A percentile compares a stretch with the other conserved stretches of the same genome.
Evolutionary conservation across 2,888 invertebrate genomes (phyloP).

Genomic region (Stramonita haemastoma): DNA sequence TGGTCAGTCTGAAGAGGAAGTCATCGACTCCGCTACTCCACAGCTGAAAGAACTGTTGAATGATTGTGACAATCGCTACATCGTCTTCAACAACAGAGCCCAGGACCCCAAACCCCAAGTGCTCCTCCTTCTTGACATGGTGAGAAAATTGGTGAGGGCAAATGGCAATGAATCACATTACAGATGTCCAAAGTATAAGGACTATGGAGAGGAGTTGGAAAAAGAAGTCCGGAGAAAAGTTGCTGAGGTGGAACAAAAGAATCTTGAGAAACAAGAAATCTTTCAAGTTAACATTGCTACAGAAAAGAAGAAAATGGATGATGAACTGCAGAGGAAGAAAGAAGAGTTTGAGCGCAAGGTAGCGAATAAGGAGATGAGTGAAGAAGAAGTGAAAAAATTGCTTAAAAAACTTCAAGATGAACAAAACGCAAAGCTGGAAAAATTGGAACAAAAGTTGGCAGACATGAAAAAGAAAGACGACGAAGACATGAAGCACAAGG

Average conservation of each 20-base stretch:
- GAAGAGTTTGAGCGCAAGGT: not conserved
- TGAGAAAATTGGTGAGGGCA: not conserved
- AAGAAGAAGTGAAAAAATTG: not conserved
- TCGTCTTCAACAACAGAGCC: not conserved
- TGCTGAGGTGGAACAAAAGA: slow-evolving; percentile 1
- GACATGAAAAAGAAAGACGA: not conserved
- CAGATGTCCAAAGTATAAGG: not conserved
- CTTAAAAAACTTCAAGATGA: too few species aligned
- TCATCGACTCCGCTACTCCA: not conserved
- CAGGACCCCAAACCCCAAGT: too few species aligned
- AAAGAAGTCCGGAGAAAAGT: slow-evolving; percentile 1
- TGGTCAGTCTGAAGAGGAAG: slow-evolving; percentile 34
- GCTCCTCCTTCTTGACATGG: too few species aligned
- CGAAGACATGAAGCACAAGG: too few species aligned
- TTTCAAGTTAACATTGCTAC: not conserved
- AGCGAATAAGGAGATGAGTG: not conserved
- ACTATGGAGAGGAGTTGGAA: not conserved
- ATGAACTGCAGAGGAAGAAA: not conserved
- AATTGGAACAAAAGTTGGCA: not conserved
- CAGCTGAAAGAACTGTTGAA: not conserved
- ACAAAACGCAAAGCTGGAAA: too few species aligned
- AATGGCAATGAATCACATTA: not conserved
- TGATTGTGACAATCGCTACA: not conserved
- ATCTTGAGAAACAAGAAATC: not conserved
- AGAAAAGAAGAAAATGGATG: not conserved